Base-by-base conservation (phyloP, 2,888 invertebrate genomes). In the Priapulus caudatus region DNA sequence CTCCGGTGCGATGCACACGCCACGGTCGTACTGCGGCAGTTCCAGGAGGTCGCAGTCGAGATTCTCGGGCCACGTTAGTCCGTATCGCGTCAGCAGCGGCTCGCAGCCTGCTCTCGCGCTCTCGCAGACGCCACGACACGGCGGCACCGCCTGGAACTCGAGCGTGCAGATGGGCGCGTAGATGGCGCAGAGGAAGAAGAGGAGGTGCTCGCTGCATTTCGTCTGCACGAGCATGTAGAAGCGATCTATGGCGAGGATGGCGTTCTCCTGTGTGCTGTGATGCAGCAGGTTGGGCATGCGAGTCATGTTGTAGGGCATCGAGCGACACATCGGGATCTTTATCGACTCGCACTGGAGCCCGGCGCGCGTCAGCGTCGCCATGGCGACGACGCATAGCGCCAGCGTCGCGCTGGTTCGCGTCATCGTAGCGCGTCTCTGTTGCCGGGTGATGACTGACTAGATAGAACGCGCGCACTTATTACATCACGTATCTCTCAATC, bases 101-200 rank as follows among this genome's bases (percentile, higher is more conserved):
- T 18, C n/a, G 19, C 16, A 56, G n/a, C 23, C 20, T 20, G 84
- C 84, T 22, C 54, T 54, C 20, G 69, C 69, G 62, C 82, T 80
- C 65, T 86, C 81, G 72, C 91, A 91, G 59, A 91, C 82, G 20
- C 84, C 82, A 56, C 85, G 78, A 72, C 91, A 91, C 5, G 87
- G 84, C 54, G 85, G 84, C 56, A 91, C 86, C 43, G 86, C 83
- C 21, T 83, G 81, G 58, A 86, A 84, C 70, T 87, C 83, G 65
- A 85, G 84, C 23, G 88, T 86, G 72, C 91, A 92, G 70, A 92
- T 83, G 33, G 91, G 91, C 5, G 86, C 85, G 71, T 86, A 86
- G 50, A 90, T 83, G 16, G 89, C 86, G 74, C 91, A 92, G 56
- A 92, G 79, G 66, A 91, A 83, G 71, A 91, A 85, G 60, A 84